These are phyloP conservation scores for Eurosta solidaginis DNA, from an alignment of 1,140 invertebrate genomes.

Conservation along the genomic window DNA sequence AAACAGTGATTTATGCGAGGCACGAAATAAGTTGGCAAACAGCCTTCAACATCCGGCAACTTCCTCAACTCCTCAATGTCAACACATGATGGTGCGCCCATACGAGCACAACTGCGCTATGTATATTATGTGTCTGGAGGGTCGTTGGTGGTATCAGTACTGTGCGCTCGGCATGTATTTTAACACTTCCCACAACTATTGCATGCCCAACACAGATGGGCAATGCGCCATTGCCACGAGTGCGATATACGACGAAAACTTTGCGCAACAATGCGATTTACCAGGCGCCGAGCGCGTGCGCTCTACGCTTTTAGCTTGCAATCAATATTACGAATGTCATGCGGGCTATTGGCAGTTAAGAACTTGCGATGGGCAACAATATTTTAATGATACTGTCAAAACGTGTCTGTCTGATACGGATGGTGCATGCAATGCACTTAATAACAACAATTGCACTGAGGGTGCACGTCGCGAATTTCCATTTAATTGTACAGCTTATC, in stretches of 20 bases:
- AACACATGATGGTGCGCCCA: slow-evolving; percentile 41
- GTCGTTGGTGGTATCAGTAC: slow-evolving; percentile 50
- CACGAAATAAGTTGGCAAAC: neutral
- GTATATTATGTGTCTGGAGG: slow-evolving; percentile 52
- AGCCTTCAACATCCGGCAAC: no score
- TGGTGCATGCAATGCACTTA: neutral
- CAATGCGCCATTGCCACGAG: slow-evolving; percentile 34
- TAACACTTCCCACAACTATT: slow-evolving; percentile 46
- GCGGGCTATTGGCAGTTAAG: slow-evolving; percentile 28
- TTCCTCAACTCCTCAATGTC: slow-evolving; percentile 34
- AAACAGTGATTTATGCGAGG: neutral
- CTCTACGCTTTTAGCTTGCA: slow-evolving; percentile 22
- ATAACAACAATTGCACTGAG: neutral
- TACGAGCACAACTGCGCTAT: slow-evolving; percentile 38
- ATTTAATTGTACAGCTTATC: slow-evolving; percentile 46
- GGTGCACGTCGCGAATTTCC: slow-evolving; percentile 37
- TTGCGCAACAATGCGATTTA: neutral
- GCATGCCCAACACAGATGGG: slow-evolving; percentile 43
- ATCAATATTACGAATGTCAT: slow-evolving; percentile 19
- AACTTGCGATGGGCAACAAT: neutral
- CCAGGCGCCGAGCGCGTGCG: neutral
- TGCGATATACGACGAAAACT: neutral
- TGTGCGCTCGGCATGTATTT: slow-evolving; percentile 54
- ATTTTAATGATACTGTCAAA: slow-evolving; percentile 28
- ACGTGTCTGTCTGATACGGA: slow-evolving; percentile 19